These are phyloP conservation scores for Rhadina sibilatrix DNA, from an alignment of 2,113 vertebrate genomes.

Conservation along the genomic window DNA sequence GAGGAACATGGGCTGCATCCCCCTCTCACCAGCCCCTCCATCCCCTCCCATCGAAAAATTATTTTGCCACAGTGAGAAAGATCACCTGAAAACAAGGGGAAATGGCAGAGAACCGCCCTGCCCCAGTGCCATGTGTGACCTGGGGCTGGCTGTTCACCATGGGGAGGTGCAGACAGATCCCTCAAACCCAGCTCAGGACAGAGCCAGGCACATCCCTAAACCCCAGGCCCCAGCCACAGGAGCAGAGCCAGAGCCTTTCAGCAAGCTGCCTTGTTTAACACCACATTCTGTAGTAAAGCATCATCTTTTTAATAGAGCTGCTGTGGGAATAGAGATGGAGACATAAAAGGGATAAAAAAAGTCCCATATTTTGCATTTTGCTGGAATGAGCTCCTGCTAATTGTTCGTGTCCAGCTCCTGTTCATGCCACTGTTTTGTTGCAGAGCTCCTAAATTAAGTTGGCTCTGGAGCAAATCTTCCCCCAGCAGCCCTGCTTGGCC, in stretches of 20 bases:
- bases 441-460: background rate
- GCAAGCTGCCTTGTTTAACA: background rate
- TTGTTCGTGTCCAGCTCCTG: background rate
- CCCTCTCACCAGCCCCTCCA: background rate
- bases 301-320: background rate
- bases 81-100: background rate
- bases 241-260: background rate
- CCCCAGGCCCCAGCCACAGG: background rate
- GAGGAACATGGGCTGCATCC: fast-evolving
- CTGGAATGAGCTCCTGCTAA: background rate
- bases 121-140: fast-evolving
- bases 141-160: background rate
- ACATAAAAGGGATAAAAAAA: background rate
- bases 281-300: background rate
- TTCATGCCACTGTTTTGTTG: background rate
- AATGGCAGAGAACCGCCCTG: background rate
- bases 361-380: background rate
- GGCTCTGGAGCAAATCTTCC: background rate
- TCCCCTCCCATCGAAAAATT: background rate
- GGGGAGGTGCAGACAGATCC: background rate
- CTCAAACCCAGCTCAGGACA: background rate
- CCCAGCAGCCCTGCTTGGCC: background rate
- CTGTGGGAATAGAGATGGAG: background rate
- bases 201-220: background rate
- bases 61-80: background rate